These are phyloP conservation scores for Psophia crepitans DNA, from an alignment of 2,113 vertebrate genomes.

Conservation along the genomic window DNA sequence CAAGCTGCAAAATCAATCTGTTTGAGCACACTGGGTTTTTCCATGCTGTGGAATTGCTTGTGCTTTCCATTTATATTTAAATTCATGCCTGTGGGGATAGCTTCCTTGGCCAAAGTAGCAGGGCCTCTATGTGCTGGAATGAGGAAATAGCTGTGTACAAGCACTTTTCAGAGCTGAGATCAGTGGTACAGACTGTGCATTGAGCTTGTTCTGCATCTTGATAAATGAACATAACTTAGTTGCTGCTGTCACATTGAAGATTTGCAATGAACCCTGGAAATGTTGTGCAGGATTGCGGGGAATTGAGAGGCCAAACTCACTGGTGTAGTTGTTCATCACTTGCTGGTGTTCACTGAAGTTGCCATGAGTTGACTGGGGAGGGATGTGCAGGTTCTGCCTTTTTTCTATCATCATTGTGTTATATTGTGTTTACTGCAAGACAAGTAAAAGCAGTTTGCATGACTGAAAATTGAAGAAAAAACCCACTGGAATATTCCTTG, in stretches of 20 bases:
- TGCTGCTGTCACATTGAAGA: not conserved
- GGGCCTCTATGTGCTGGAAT: not conserved
- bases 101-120: not conserved
- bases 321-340: rapidly evolving
- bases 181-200: not conserved
- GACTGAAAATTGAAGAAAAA: not conserved
- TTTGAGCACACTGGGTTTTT: not conserved
- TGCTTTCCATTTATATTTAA: constrained; percentile 32
- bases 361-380: not conserved
- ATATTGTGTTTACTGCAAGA: not conserved
- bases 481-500: not conserved
- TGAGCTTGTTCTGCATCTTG: not conserved
- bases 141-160: not conserved
- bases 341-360: not conserved
- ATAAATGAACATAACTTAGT: not conserved
- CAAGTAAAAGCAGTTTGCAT: not conserved
- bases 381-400: not conserved
- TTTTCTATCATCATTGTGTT: not conserved
- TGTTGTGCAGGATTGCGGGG: not conserved
- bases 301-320: rapidly evolving
- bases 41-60: not conserved
- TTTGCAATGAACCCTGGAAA: not conserved
- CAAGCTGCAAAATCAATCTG: constrained; percentile 58
- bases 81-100: not conserved
- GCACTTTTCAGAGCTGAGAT: not conserved